Evolutionary conservation across 2,797 vertebrate genomes (phyloP).

Genomic region (Austrolebias charrua): DNA sequence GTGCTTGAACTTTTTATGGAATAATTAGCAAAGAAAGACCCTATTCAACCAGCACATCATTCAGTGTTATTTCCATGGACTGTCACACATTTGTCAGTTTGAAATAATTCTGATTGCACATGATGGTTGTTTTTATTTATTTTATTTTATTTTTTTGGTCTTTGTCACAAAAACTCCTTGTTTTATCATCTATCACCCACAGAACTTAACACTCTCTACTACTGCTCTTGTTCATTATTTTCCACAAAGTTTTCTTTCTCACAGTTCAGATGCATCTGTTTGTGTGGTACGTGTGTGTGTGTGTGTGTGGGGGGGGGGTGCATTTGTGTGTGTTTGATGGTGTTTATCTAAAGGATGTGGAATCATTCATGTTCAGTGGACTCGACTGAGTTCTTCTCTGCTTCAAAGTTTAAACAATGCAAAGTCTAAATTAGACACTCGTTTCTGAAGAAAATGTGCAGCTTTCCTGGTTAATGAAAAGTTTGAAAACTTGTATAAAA

Average conservation of each 20-base stretch:
- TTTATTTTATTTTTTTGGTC: neutral
- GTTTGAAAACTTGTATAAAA: neutral
- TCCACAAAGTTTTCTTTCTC: neutral
- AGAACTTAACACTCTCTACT: neutral
- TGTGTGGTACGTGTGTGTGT: neutral
- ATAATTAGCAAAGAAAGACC: constrained; percentile 57
- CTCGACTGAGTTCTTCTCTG: neutral
- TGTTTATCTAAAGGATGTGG: constrained; percentile 5
- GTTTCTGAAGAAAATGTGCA: neutral
- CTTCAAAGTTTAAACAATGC: neutral
- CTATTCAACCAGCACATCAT: constrained; percentile 3
- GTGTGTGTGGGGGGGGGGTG: neutral
- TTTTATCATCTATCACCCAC: neutral
- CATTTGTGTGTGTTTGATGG: neutral
- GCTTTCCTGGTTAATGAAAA: neutral
- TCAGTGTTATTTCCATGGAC: constrained; percentile 2
- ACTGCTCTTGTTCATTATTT: too few species aligned
- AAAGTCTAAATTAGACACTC: neutral
- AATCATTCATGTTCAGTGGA: constrained; percentile 1
- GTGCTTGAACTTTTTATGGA: constrained; percentile 38
- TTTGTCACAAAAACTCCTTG: neutral
- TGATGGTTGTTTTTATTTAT: neutral
- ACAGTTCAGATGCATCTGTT: neutral
- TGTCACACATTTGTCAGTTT: constrained; percentile 5
- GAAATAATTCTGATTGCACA: neutral